Evolutionary conservation across 2,888 invertebrate species (phyloP), one percentile per base, ranked within the genome.

Genomic region (Thymelicus acteon): DNA sequence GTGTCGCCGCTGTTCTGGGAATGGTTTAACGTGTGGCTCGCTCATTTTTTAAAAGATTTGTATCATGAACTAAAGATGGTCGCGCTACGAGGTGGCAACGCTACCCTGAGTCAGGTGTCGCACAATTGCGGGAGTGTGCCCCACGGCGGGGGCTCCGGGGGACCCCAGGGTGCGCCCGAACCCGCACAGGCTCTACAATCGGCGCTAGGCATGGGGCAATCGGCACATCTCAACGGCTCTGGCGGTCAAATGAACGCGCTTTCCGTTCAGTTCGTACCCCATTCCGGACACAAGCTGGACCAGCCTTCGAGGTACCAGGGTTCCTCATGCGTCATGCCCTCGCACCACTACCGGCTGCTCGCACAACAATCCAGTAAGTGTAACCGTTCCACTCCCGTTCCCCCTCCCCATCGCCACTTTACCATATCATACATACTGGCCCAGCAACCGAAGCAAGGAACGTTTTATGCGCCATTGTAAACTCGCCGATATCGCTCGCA

Each of bases 11-110:
- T 88, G 76, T 92, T 92, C 83, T 92, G 90, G 92, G 91, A 92
- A 90, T 92, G 91, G 91, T 92, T 93, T 83, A 91, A 92, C 77
- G 83, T 91, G 88, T 92, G 92, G 91, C 87, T 92, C 52, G 83
- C 83, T 79, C 87, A 92, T 85, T 90, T 92, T 86, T 79, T 92
- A 76, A 92, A 92, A 85, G 87, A 88, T 85, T 86, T 91, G 78
- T 92, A 90, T 89, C 87, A 92, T 93, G 92, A 92, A 87, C 87
- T 90, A 86, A 92, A 91, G 85, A 93, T 93, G 93, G 90, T 92
- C 77, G 90, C 88, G 75, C 75, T 92, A 82, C 91, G 92, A 88
- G 90, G 91, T 80, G 86, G 85, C 75, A 88, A 86, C 77, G 85
- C 79, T 85, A 85, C 89, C 73, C 73, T 87, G 76, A 88, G 87